Evolutionary conservation across 1,140 invertebrate species (phyloP), one percentile per base, ranked within the genome.

Genomic region (Epicauta chinensis): DNA sequence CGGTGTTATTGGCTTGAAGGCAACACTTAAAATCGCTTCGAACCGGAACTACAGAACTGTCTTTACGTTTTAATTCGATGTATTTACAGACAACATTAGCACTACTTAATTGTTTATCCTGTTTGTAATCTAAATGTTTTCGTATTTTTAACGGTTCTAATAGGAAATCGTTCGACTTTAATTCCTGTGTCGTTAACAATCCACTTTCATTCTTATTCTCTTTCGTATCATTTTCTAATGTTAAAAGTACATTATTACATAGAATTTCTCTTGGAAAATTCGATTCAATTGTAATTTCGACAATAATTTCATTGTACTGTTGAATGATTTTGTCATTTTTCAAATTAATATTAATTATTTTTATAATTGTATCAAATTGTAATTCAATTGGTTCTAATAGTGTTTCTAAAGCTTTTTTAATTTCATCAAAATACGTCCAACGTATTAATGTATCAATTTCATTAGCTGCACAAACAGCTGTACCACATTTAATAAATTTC

Each of bases 361-460:
- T 64, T 51, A 80, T 74, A 53, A 70, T 68, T 55, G 74, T 71
- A 50, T 61, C 62, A 42, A 70, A 68, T 62, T 67, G 67, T 59
- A 71, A 61, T 49, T 64, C 51, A 46, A 71, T 37, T 10, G 61
- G 56, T 43, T 64, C 59, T 7, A 65, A 60, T 1, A 82, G 56
- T 51, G 76, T 77, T 59, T 79, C 78, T 16, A 86, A 72, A 6
- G 80, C 81, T 41, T 81, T 83, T 39, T 81, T 71, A 78, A 87
- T 87, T 65, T 88, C 85, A 56, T 87, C 84, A 51, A 84, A 83
- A 57, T 87, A 88, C 52, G 80, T 81, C 58, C 83, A 84, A 58
- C 84, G 77, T 40, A 86, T 81, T 53, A 86, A 76, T 32, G 83
- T 80, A 61, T 87, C 82, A 44, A 93, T 72, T 64, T 85, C 79